Conservation (phyloP, 2,888 invertebrate species). For the Spisula subtruncata region DNA sequence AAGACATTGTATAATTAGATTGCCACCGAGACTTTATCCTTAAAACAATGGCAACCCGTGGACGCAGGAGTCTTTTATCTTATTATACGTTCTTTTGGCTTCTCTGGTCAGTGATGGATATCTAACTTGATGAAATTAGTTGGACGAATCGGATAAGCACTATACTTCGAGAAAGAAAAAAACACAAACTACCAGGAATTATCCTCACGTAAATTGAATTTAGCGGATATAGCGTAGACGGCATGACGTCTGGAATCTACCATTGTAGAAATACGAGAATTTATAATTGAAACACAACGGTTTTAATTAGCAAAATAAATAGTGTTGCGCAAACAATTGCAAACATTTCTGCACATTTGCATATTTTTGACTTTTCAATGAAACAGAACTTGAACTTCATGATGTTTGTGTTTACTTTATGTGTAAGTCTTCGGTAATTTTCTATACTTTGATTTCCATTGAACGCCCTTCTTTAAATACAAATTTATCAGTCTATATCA, state of each 20-base stretch:
- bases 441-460: too few relatives aligned
- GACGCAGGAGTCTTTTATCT: not conserved
- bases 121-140: conserved; percentile 10
- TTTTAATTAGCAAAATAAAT: not conserved
- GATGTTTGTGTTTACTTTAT: too few relatives aligned
- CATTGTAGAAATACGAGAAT: not conserved
- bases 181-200: conserved; percentile 7
- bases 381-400: too few relatives aligned
- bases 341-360: not conserved
- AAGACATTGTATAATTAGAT: conserved; percentile 13
- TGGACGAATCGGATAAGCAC: too few relatives aligned
- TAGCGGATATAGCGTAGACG: conserved; percentile 9
- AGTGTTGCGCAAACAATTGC: not conserved
- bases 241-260: not conserved
- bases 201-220: not conserved
- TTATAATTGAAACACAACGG: conserved; percentile 5
- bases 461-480: too few relatives aligned
- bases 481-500: too few relatives aligned
- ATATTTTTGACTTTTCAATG: too few relatives aligned
- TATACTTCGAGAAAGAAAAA: not conserved
- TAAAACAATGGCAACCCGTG: conserved; percentile 7
- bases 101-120: conserved; percentile 25
- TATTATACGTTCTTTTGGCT: not conserved
- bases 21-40: not conserved
- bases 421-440: too few relatives aligned